Percentiles rank a stretch among this genome's conserved stretches.
phyloP scores from a whole-genome alignment of 2,113 vertebrate species.

The Gracilinanus agilis region DNA sequence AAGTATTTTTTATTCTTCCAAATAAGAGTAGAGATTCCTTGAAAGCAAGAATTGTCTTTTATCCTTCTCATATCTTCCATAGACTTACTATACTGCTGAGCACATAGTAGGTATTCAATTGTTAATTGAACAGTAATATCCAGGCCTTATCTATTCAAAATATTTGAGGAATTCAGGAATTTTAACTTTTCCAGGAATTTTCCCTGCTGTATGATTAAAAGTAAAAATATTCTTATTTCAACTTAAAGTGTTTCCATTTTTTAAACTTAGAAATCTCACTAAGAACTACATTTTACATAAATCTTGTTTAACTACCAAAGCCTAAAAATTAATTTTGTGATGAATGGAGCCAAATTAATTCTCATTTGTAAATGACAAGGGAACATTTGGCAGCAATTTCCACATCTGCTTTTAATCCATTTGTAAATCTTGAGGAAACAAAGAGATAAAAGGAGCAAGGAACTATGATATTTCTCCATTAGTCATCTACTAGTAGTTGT shows the following conservation, averaged over 20 bases:
- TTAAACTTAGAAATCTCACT: slow-evolving; percentile 46
- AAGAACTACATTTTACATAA: slow-evolving; percentile 30
- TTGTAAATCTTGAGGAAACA: slow-evolving; percentile 64
- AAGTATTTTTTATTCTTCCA: not conserved
- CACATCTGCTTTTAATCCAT: slow-evolving; percentile 70
- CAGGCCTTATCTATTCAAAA: slow-evolving; percentile 19
- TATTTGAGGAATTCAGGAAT: slow-evolving; percentile 39
- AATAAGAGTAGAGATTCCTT: not conserved
- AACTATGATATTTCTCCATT: slow-evolving; percentile 44
- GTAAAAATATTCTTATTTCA: slow-evolving; percentile 46
- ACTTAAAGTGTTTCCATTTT: slow-evolving; percentile 49
- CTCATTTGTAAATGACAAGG: slow-evolving; percentile 43
- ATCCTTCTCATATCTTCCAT: not conserved
- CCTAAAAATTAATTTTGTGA: slow-evolving; percentile 62
- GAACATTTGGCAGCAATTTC: slow-evolving; percentile 58
- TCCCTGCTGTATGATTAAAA: slow-evolving; percentile 48
- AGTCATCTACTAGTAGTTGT: slow-evolving; percentile 28
- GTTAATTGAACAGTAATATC: slow-evolving; percentile 37
- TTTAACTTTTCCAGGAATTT: slow-evolving; percentile 49
- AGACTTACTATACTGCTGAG: not conserved
- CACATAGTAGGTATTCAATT: not conserved
- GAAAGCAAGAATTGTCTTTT: slow-evolving; percentile 21
- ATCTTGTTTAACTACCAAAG: slow-evolving; percentile 51
- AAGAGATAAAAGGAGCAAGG: slow-evolving; percentile 24
- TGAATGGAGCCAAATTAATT: slow-evolving; percentile 67